Evolutionary conservation across 2,113 vertebrate species (phyloP), one percentile per base, ranked within the genome.

Genomic region (Xerus inauris): DNA sequence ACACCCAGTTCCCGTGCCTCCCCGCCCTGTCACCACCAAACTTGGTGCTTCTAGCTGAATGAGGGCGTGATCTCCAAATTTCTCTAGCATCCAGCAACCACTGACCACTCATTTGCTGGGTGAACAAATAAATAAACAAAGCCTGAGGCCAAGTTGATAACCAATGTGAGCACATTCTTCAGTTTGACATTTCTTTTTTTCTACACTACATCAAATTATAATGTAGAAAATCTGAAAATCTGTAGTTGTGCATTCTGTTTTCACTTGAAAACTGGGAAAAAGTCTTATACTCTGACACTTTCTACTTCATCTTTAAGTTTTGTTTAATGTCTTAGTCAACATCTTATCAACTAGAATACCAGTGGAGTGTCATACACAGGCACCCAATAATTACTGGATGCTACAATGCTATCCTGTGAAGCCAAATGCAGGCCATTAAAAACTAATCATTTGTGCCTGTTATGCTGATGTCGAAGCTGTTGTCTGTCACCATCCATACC

Each of bases 91-190:
- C 64, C 89, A 87, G 12, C 49, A 42, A 20, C 32, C 87, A 65
- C 42, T 24, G 49, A 86, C 40, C 40, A 73, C 89, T 81, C 19
- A 73, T 57, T 26, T 80, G 54, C 6, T 67, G 57, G 19, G 22
- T 22, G 47, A 64, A 89, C 40, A 85, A 69, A 82, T 49, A 77
- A 75, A 65, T 19, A 32, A 85, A 89, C 54, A 77, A 76, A 77
- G 32, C 57, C 76, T 32, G 47, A 82, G 91, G 85, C 67, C 84
- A 85, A 93, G 51, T 5, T 7, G 22, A 87, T 10, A 76, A 62
- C 79, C 42, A 32, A 24, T 0, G 28, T 0, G 3, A 12, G 45
- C 20, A 81, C 77, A 42, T 57, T 92, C 85, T 69, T 84, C 72
- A 85, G 84, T 80, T 42, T 54, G 59, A 67, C 16, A n/a, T 81